phyloP scores from a whole-genome alignment of 2,888 invertebrate species.

The Bombyx huttoni region DNA sequence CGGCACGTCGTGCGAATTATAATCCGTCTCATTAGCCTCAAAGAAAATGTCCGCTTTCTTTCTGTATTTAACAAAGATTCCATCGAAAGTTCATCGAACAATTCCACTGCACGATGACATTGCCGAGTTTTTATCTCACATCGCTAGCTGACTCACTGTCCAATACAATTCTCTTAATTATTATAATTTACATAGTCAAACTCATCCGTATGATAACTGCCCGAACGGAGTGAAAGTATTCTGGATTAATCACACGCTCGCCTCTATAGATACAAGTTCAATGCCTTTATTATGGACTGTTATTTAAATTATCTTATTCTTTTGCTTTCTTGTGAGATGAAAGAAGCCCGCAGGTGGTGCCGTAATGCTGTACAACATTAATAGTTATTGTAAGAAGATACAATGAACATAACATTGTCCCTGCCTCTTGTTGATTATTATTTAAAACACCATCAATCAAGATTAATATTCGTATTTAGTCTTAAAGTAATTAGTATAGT shows the following conservation, averaged over 20 bases:
- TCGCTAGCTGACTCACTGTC: conserved; percentile 55
- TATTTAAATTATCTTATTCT: conserved; percentile 55
- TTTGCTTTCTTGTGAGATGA: conserved; percentile 41
- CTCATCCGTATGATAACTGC: conserved; percentile 41
- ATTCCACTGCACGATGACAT: conserved; percentile 48
- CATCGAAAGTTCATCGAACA: conserved; percentile 56
- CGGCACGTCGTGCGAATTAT: conserved; percentile 38
- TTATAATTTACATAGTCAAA: conserved; percentile 58
- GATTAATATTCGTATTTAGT: not conserved
- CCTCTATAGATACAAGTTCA: conserved; percentile 56
- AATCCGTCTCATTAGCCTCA: conserved; percentile 50
- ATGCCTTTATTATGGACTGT: conserved; percentile 63
- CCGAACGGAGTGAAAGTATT: conserved; percentile 60
- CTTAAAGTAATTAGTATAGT: not conserved
- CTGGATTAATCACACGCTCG: conserved; percentile 55
- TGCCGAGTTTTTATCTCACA: conserved; percentile 41
- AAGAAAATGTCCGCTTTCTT: conserved; percentile 56
- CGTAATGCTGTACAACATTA: conserved; percentile 29
- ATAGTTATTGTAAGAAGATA: not conserved
- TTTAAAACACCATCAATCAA: not conserved
- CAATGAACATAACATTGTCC: not conserved
- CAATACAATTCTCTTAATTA: conserved; percentile 59
- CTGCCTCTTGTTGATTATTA: not conserved
- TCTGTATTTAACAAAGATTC: conserved; percentile 31
- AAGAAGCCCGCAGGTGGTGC: conserved; percentile 38